Base-by-base conservation (phyloP, 2,797 vertebrate species). In the Anabas testudineus region DNA sequence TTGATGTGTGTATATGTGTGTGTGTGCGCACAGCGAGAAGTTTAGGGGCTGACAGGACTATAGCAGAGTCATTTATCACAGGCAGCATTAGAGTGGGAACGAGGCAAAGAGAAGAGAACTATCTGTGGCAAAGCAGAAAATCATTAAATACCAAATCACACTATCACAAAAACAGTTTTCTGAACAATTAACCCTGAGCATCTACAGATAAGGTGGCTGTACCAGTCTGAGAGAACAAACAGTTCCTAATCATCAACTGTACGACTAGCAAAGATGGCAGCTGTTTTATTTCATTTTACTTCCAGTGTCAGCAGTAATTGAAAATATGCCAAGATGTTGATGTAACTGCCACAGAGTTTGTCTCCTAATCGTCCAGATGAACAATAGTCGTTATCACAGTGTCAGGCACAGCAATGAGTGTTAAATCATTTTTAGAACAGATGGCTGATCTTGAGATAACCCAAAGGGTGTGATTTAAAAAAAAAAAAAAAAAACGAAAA, bases 61-160 rank as follows among this genome's bases (percentile, higher is more conserved):
- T 53, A 85, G 69, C 79, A 72, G n/a, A 76, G 69, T 74, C 71
- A 85, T 89, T 85, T 81, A 89, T 91, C 89, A 84, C 13, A 41
- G 30, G 18, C 54, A 34, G 57, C 67, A 49, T 80, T 46, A 63
- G 18, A 30, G 34, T 54, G 36, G 42, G 73, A 55, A 76, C 66
- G 43, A 57, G 34, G 63, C 16, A 36, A 70, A 57, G 58, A 43
- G 24, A 49, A 26, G 34, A 56, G 43, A 65, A 57, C 37, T 62
- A 43, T 53, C 22, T 65, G 46, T 53, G 61, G 67, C 52, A 70
- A 72, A 71, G 28, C 59, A 37, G 46, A 13, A 58, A 68, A 78
- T 73, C 39, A 37, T 63, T 72, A 66, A 49, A 26, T 57, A 5
- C 22, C 4, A 26, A 19, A 32, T 53, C 19, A 2, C 18, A 12